phyloP scores from a whole-genome alignment of 2,113 vertebrate genomes.

The Ceuthmochares aereus region DNA sequence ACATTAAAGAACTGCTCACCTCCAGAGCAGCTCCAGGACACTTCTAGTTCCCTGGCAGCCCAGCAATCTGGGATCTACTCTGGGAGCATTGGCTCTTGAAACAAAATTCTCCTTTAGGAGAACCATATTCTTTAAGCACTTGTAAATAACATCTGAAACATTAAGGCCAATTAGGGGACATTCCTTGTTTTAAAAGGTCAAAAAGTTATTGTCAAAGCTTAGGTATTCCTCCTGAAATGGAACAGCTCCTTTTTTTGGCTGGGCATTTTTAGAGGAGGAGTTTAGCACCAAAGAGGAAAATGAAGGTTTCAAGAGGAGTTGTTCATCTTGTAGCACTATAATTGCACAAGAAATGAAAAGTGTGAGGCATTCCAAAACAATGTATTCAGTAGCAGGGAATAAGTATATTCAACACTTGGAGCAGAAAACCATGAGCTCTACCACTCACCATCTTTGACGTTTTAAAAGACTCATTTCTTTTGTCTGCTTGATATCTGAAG shows the following conservation, averaged over 20 bases:
- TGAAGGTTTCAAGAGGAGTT: background rate
- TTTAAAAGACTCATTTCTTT: background rate
- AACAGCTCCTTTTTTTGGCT: background rate
- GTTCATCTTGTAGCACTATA: background rate
- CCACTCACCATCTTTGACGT: background rate
- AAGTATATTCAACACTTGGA: background rate
- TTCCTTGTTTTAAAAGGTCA: background rate
- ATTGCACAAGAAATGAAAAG: background rate
- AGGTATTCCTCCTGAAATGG: background rate
- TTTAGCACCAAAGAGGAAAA: background rate
- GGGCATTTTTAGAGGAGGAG: background rate
- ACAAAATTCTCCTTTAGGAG: background rate
- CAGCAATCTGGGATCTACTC: background rate
- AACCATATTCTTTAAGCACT: background rate
- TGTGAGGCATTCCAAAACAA: background rate
- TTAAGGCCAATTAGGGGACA: background rate
- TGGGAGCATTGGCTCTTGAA: background rate
- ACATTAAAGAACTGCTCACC: background rate
- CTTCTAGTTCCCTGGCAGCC: background rate
- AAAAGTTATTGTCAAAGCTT: background rate
- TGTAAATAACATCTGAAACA: background rate
- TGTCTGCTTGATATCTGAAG: background rate
- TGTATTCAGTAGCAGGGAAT: background rate
- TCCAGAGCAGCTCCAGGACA: background rate
- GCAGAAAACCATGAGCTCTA: background rate